Evolutionary conservation across 2,888 invertebrate species (phyloP).

Genomic region (Smittia sp.): DNA sequence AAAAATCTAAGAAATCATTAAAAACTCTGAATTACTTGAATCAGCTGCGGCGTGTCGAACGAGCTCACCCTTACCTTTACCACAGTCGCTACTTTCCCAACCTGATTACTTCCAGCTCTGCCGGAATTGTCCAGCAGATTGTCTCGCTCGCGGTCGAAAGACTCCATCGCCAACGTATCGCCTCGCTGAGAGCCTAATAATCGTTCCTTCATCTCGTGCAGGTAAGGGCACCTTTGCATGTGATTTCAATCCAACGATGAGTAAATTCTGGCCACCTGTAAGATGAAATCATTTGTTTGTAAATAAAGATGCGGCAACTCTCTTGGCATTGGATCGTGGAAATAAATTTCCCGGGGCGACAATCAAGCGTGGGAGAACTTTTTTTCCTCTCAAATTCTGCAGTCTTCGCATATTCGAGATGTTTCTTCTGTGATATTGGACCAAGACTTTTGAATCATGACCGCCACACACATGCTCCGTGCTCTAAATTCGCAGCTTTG

Average conservation of each 20-base stretch:
- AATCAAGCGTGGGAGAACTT: too few species aligned
- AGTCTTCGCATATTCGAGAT: too few species aligned
- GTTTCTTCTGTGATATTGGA: too few species aligned
- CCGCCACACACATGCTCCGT: too few species aligned
- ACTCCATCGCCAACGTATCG: slow-evolving; percentile 64
- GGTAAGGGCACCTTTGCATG: slow-evolving; percentile 70
- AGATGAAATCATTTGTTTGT: slow-evolving; percentile 14
- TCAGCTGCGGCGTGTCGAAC: slow-evolving; percentile 34
- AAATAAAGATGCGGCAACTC: background rate
- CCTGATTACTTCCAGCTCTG: slow-evolving; percentile 64
- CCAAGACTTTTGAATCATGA: too few species aligned
- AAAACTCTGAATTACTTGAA: slow-evolving; percentile 34
- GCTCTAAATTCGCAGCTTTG: too few species aligned
- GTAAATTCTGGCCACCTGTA: slow-evolving; percentile 34
- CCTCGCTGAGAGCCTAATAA: slow-evolving; percentile 69
- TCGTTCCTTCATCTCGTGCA: slow-evolving; percentile 92
- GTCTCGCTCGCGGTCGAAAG: slow-evolving; percentile 57
- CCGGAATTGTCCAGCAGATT: slow-evolving; percentile 51
- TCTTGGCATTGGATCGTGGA: background rate
- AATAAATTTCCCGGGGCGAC: background rate
- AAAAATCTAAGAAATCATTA: slow-evolving; percentile 18
- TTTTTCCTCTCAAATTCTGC: too few species aligned
- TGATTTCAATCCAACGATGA: slow-evolving; percentile 14
- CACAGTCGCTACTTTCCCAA: slow-evolving; percentile 68
- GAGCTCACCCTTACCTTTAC: slow-evolving; percentile 70